Evolutionary conservation across 2,888 invertebrate genomes (phyloP).

Genomic region (Lasioglossum marginatum): DNA sequence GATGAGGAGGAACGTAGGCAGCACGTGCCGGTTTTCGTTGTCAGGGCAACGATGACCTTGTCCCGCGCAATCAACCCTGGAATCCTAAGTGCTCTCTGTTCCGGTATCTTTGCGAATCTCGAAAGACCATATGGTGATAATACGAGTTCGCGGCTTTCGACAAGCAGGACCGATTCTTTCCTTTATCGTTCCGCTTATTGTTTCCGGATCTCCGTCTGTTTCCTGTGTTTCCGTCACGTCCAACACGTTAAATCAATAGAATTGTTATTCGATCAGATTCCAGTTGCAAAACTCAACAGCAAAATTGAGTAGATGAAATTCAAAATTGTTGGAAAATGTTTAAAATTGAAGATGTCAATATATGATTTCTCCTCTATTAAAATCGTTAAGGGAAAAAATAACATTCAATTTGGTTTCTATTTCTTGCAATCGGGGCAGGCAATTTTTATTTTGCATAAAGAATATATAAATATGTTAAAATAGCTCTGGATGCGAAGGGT

Average conservation of each 20-base stretch:
- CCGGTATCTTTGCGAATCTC: conserved; percentile 65
- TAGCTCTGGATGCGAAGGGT: too few relatives aligned
- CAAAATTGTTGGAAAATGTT: too few relatives aligned
- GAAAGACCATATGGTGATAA: conserved; percentile 64
- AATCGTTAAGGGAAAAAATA: too few relatives aligned
- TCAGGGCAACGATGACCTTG: conserved; percentile 83
- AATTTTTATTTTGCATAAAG: too few relatives aligned
- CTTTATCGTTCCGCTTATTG: conserved; percentile 25
- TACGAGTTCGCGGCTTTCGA: conserved; percentile 79
- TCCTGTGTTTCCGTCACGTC: background rate
- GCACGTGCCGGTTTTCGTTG: conserved; percentile 82
- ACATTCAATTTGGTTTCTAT: too few relatives aligned
- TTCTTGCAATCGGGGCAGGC: too few relatives aligned
- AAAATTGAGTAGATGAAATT: too few relatives aligned
- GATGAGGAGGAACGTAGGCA: conserved; percentile 64
- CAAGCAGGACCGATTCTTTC: background rate
- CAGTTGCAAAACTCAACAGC: too few relatives aligned
- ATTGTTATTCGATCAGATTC: background rate
- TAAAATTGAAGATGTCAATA: too few relatives aligned
- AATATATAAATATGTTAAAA: too few relatives aligned
- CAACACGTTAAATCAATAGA: background rate
- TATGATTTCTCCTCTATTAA: too few relatives aligned
- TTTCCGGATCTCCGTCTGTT: conserved; percentile 11
- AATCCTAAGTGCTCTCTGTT: conserved; percentile 61
- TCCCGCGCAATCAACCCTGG: conserved; percentile 76